A percentile compares a stretch with the other conserved stretches of the same genome.
Conservation (phyloP, 1,140 invertebrate genomes). For the Hyles vespertilio region DNA sequence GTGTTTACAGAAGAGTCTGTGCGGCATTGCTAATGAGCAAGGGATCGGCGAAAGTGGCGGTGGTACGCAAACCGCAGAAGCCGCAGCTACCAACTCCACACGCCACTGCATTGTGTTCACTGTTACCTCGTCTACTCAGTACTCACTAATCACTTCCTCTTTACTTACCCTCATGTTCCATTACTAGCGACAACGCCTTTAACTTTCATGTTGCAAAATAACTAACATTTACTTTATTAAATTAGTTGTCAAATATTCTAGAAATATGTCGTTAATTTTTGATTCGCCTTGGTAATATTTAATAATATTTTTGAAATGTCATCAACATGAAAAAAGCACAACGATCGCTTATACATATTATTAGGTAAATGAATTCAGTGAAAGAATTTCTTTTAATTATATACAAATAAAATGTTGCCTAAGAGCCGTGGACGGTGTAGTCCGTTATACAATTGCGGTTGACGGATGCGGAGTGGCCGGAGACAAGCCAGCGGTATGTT, state of each 20-base stretch:
- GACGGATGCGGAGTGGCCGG: constrained; percentile 18
- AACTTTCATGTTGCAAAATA: neutral
- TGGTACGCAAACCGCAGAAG: constrained; percentile 28
- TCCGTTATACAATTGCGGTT: constrained; percentile 29
- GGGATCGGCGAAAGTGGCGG: constrained; percentile 49
- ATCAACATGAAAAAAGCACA: too few relatives aligned
- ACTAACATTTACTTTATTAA: too few relatives aligned
- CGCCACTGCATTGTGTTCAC: constrained; percentile 12
- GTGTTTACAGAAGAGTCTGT: constrained; percentile 56
- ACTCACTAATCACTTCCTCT: constrained; percentile 15
- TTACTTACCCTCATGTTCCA: constrained; percentile 21
- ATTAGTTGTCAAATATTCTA: too few relatives aligned
- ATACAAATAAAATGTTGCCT: constrained; percentile 12
- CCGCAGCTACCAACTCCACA: constrained; percentile 18
- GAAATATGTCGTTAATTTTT: too few relatives aligned
- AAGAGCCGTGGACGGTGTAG: constrained; percentile 6
- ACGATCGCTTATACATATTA: neutral
- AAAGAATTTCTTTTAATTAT: constrained; percentile 14
- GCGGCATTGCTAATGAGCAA: constrained; percentile 59
- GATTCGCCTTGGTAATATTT: too few relatives aligned
- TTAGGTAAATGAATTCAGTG: neutral
- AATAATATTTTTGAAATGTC: too few relatives aligned
- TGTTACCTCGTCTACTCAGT: constrained; percentile 6
- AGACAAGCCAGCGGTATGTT: constrained; percentile 7
- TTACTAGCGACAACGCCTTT: constrained; percentile 9